A percentile compares a stretch with the other conserved stretches of the same genome.
These are phyloP conservation scores for Drosophila limbata DNA, from an alignment of 2,888 invertebrate species.

Conservation along the genomic window DNA sequence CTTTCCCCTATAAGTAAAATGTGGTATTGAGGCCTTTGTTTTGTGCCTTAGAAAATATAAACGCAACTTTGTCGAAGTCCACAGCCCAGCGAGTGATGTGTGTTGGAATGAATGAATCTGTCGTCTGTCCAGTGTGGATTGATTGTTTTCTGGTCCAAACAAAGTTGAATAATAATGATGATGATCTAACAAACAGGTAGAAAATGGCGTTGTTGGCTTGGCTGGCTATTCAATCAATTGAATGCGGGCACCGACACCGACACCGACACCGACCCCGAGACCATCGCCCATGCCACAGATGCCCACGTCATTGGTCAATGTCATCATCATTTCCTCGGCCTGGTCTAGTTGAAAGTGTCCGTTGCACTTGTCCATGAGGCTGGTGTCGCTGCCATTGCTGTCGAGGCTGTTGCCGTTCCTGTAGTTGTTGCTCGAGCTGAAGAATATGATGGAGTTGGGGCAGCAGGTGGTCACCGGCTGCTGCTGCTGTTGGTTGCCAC, in stretches of 20 bases:
- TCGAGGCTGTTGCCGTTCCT: conserved; percentile 5
- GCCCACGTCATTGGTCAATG: conserved; percentile 24
- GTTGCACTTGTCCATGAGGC: conserved; percentile 24
- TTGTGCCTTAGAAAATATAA: conserved; percentile 13
- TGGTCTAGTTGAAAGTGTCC: conserved; percentile 40
- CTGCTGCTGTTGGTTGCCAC: conserved; percentile 5
- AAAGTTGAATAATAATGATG: conserved; percentile 1
- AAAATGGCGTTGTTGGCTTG: background rate
- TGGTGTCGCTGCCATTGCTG: conserved; percentile 21
- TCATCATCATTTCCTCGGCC: conserved; percentile 21
- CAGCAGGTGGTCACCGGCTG: conserved; percentile 4
- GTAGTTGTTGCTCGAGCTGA: conserved; percentile 31
- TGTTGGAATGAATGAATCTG: background rate
- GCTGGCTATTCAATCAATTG: conserved; percentile 53
- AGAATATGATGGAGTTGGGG: conserved; percentile 50
- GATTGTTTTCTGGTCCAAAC: conserved; percentile 1
- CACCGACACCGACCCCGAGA: conserved; percentile 18
- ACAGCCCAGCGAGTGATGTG: background rate
- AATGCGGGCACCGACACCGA: conserved; percentile 14
- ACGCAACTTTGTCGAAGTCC: conserved; percentile 1
- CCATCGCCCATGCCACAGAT: conserved; percentile 66
- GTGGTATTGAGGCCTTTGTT: background rate
- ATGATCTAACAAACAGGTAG: conserved; percentile 4
- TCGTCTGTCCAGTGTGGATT: conserved; percentile 1
- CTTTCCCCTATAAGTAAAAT: background rate